A percentile compares a stretch with the other conserved stretches of the same genome.
Evolutionary conservation across 2,113 vertebrate genomes (phyloP).

Genomic region (Limnothrissa miodon): DNA sequence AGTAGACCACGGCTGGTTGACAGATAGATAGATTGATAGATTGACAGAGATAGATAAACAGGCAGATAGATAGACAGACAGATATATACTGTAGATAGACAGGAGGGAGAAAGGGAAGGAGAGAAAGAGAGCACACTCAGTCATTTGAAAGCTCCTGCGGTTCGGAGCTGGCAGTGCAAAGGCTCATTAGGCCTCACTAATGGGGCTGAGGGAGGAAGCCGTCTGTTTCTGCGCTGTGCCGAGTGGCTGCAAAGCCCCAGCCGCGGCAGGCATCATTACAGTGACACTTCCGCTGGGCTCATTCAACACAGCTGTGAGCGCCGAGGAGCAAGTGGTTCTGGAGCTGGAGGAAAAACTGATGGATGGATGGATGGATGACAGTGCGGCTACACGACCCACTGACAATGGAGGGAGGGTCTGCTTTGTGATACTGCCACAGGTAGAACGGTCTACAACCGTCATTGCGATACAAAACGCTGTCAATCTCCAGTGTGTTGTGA

Average conservation of each 20-base stretch:
- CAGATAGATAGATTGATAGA: neutral
- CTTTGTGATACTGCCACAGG: no score
- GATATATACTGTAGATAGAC: neutral
- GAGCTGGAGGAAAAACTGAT: neutral
- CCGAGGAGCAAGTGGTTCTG: neutral
- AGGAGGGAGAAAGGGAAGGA: neutral
- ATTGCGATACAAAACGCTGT: no score
- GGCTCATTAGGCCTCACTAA: conserved; percentile 9
- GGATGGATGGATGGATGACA: neutral
- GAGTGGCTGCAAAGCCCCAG: neutral
- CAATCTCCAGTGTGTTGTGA: no score
- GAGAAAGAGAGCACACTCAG: neutral
- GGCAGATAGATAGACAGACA: neutral
- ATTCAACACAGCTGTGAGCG: neutral
- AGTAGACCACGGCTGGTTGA: no score
- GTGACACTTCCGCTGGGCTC: neutral
- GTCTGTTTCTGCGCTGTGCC: neutral
- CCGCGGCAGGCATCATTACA: neutral
- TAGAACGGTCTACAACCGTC: no score
- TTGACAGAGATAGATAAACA: neutral
- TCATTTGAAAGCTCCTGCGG: neutral
- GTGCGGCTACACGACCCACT: neutral
- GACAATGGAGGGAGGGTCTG: no score
- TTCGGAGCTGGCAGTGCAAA: neutral
- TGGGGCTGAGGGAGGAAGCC: neutral